Base-by-base conservation (phyloP, 2,888 invertebrate genomes). In the Netelia melanura region DNA sequence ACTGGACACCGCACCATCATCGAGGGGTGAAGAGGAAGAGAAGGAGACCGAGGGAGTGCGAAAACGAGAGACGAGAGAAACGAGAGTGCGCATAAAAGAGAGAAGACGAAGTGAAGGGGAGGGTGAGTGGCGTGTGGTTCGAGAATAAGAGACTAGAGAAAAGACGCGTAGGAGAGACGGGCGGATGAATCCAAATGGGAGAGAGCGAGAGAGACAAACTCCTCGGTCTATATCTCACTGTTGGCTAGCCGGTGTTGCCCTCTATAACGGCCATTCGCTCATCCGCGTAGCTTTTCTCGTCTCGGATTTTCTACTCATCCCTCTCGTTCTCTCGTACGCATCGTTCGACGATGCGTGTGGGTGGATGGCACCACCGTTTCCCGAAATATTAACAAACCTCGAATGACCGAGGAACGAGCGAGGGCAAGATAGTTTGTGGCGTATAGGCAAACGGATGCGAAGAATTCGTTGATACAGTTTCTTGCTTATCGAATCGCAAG, bases 1-100 rank as follows among this genome's bases (percentile, higher is more conserved):
- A 89, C 89, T 88, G 88, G 87, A 88, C 80, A 80, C 72, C 80
- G 56, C 56, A 72, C 70, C 56, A 78, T 79, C 77, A 62, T 72
- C 17, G 68, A 54, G 74, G 77, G 65, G 80, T 76, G 82, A 38
- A 38, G 38, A 38, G 38, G 38, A 38, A 38, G 38, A 38, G 38
- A 25, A 67, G 58, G 74, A 68, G 71, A 71, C 21, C 80, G 79
- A 77, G 56, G 62, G 71, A 44, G 52, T 72, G 77, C 52, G 43
- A 62, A 58, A 43, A 76, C 52, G 70, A 48, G 14, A 52, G 25
- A 52, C 58, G 72, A 52, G 56, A 72, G 14, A 52, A 38, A 52
- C 58, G 72, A 52, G 56, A 72, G 30, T 38, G 38, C 6, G 38
- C 38, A 38, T 38, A 38, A 38, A 38, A 38, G 6, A 38, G 38